Evolutionary conservation across 2,797 vertebrate genomes (phyloP).

Genomic region (Esox lucius): DNA sequence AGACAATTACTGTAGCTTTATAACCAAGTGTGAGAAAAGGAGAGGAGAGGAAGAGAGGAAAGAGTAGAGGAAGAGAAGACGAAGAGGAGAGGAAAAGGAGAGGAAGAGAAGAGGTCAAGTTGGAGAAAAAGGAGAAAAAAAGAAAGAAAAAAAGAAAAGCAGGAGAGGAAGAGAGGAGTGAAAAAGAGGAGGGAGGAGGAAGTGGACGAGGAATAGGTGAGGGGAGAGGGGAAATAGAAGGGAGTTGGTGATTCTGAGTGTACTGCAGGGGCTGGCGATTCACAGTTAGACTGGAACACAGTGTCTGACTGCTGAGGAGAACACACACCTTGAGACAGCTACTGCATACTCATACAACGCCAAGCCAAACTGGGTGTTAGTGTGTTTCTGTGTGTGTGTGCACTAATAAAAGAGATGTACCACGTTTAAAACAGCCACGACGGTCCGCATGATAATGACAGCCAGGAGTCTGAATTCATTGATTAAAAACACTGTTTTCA

Average conservation of each 20-base stretch:
- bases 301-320: conserved; percentile 46
- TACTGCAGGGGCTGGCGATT: conserved; percentile 52
- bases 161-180: conserved; percentile 14
- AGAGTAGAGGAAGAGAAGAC: conserved; percentile 43
- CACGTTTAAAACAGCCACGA: too few relatives aligned
- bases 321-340: background rate
- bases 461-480: background rate
- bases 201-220: conserved; percentile 26
- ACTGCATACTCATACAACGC: background rate
- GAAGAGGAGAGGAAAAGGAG: background rate
- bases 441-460: too few relatives aligned
- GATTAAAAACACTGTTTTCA: background rate
- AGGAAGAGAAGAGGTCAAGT: too few relatives aligned
- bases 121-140: too few relatives aligned
- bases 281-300: conserved; percentile 35
- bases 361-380: background rate
- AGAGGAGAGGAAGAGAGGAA: background rate
- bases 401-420: too few relatives aligned
- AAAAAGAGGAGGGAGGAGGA: conserved; percentile 26
- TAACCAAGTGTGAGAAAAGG: background rate
- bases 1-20: background rate
- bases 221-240: conserved; percentile 37
- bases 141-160: background rate
- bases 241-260: conserved; percentile 55
- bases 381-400: background rate